These are phyloP conservation scores for Holcopasites calliopsidis DNA, from an alignment of 1,140 invertebrate species.

Conservation along the genomic window DNA sequence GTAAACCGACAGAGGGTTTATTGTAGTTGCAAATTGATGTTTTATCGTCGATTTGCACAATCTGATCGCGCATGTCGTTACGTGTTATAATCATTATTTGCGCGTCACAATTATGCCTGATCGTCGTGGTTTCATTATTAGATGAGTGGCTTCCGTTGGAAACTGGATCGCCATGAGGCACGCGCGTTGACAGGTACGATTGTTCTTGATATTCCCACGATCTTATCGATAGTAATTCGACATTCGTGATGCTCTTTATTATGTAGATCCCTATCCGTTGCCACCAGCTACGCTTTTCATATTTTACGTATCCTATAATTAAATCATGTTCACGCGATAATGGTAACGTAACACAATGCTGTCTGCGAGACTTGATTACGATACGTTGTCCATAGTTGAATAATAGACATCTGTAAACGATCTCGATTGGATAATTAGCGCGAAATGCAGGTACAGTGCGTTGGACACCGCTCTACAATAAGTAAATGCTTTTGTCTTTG, in stretches of 20 bases:
- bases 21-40: too few species aligned
- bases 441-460: too few species aligned
- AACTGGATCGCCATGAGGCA: neutral
- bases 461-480: too few species aligned
- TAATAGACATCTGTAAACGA: too few species aligned
- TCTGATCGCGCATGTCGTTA: neutral
- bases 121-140: neutral
- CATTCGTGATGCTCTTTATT: neutral
- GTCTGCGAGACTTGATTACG: too few species aligned
- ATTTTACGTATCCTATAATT: constrained; percentile 2
- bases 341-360: too few species aligned
- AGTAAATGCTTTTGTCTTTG: too few species aligned
- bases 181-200: neutral
- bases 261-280: neutral
- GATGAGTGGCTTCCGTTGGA: neutral
- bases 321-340: neutral
- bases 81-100: too few species aligned
- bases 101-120: neutral
- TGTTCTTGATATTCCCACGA: neutral
- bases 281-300: constrained; percentile 7
- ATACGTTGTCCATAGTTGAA: too few species aligned
- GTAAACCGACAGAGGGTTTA: too few species aligned
- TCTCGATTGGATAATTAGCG: too few species aligned
- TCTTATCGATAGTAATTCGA: neutral
- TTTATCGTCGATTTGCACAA: neutral